Conservation (phyloP, 2,888 invertebrate genomes). For the Drosophila picticornis region DNA sequence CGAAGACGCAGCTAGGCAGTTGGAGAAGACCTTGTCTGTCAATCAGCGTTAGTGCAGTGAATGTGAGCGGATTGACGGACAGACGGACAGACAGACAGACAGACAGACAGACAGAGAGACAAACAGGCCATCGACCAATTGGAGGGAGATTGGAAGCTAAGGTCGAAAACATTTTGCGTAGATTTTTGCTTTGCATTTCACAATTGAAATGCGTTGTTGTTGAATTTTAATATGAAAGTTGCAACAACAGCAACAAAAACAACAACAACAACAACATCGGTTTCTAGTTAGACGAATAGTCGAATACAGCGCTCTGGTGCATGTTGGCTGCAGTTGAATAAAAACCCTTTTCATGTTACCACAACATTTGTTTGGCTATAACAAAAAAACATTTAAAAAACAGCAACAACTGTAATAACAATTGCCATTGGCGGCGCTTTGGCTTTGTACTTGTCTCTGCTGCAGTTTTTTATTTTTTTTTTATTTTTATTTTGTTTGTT, state of each 20-base stretch:
- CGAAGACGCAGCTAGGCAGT: constrained; percentile 10
- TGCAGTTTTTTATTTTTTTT: constrained; percentile 30
- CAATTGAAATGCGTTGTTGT: constrained; percentile 63
- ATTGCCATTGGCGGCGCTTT: constrained; percentile 72
- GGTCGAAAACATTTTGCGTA: constrained; percentile 43
- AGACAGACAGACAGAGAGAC: not conserved
- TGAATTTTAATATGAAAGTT: constrained; percentile 71
- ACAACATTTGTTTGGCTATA: constrained; percentile 69
- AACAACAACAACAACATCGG: not conserved
- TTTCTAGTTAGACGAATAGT: constrained; percentile 17
- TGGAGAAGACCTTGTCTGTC: constrained; percentile 66
- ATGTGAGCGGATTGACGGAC: constrained; percentile 31
- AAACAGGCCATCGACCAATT: not conserved
- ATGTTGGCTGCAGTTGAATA: constrained; percentile 69
- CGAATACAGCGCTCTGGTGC: constrained; percentile 33
- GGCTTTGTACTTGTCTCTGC: constrained; percentile 76
- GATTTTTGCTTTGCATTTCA: constrained; percentile 38
- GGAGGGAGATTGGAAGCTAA: constrained; percentile 16
- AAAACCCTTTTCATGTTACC: constrained; percentile 76
- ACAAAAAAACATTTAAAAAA: constrained; percentile 23
- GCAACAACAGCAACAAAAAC: constrained; percentile 8
- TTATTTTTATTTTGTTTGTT: constrained; percentile 16
- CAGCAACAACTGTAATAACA: constrained; percentile 40
- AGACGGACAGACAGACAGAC: not conserved
- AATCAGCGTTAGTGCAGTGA: constrained; percentile 48